These are phyloP conservation scores for Thalpophila matura DNA, from an alignment of 2,888 invertebrate genomes.

Conservation along the genomic window DNA sequence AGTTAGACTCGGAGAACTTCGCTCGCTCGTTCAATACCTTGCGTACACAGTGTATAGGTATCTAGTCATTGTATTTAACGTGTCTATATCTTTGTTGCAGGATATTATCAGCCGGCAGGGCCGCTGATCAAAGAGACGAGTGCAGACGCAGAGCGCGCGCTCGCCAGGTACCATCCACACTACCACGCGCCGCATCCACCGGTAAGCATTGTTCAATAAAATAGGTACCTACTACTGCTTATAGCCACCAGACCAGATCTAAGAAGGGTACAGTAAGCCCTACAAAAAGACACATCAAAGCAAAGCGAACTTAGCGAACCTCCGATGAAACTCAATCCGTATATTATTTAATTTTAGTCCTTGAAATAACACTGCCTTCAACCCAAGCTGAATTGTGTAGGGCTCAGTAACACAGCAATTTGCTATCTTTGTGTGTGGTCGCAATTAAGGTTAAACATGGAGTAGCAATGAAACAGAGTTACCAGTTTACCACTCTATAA, in stretches of 20 bases:
- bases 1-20: no score
- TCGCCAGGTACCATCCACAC: constrained; percentile 86
- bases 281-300: no score
- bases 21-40: no score
- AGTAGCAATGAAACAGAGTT: background rate
- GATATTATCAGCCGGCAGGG: constrained; percentile 98
- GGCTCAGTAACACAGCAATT: constrained; percentile 25
- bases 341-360: constrained; percentile 18
- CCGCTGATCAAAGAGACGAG: constrained; percentile 94
- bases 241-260: background rate
- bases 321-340: constrained; percentile 6
- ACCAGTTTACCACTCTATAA: background rate
- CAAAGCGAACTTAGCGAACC: constrained; percentile 7
- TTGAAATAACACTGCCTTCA: constrained; percentile 8
- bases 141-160: constrained; percentile 87
- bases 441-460: background rate
- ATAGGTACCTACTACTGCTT: no score
- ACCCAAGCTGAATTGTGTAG: background rate
- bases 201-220: no score
- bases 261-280: no score
- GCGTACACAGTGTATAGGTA: background rate
- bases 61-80: constrained; percentile 6
- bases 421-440: background rate
- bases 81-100: constrained; percentile 86
- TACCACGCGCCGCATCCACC: constrained; percentile 88